Evolutionary conservation across 2,888 invertebrate genomes (phyloP).

Genomic region (Rambutsinella grinnellia): DNA sequence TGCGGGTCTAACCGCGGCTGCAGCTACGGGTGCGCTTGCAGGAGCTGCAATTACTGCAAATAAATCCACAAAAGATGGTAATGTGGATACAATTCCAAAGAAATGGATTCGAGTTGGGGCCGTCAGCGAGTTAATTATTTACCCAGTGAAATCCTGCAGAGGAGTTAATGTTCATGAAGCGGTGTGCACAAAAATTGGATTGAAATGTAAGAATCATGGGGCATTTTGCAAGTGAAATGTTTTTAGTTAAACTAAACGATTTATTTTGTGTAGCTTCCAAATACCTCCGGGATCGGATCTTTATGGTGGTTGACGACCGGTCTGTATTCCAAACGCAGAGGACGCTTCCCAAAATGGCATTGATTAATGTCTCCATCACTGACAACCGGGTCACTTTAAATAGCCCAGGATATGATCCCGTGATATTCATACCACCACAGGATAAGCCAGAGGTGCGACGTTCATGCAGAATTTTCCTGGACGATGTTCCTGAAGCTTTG

Average conservation of each 20-base stretch:
- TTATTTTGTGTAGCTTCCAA: constrained; percentile 38
- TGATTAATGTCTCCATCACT: constrained; percentile 55
- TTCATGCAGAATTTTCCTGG: constrained; percentile 67
- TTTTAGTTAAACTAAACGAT: not conserved
- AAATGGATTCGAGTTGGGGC: constrained; percentile 64
- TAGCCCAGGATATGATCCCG: constrained; percentile 44
- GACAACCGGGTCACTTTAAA: constrained; percentile 61
- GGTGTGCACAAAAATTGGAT: constrained; percentile 52
- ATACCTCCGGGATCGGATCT: constrained; percentile 59
- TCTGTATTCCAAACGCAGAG: constrained; percentile 63
- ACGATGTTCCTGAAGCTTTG: constrained; percentile 66
- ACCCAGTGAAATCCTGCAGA: constrained; percentile 64
- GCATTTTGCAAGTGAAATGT: constrained; percentile 10
- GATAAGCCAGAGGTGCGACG: constrained; percentile 37
- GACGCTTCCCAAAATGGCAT: constrained; percentile 60
- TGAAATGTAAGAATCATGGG: constrained; percentile 50
- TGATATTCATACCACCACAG: constrained; percentile 61
- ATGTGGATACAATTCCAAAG: constrained; percentile 29
- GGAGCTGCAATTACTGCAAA: constrained; percentile 21
- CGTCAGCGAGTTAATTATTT: constrained; percentile 60
- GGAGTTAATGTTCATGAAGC: constrained; percentile 59
- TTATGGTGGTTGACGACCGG: constrained; percentile 61
- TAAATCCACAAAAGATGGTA: not conserved
- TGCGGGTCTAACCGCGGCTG: constrained; percentile 47
- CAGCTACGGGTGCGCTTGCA: constrained; percentile 48